These are phyloP conservation scores for Mormyrops boulengeri DNA, from an alignment of 2,797 vertebrate genomes.

Conservation along the genomic window DNA sequence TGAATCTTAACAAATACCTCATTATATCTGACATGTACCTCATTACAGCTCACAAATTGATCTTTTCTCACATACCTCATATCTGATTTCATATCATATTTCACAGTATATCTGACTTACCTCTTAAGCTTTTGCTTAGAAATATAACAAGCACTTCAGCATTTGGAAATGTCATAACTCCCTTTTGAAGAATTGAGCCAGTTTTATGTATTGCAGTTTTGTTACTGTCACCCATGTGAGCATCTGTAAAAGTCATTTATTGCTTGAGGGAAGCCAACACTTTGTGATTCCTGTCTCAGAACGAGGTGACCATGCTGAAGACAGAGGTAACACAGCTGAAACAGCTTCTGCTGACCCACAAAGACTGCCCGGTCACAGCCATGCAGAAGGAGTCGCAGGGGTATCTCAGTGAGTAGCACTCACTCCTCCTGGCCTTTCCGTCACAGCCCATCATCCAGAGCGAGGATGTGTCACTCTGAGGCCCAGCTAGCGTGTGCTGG, in stretches of 20 bases:
- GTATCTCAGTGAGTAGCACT: conserved; percentile 85
- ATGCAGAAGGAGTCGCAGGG: conserved; percentile 93
- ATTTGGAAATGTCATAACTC: no score
- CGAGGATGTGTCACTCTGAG: background rate
- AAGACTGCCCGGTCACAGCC: conserved; percentile 95
- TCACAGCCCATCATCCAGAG: background rate
- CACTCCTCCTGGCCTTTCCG: background rate
- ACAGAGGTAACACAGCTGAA: conserved; percentile 97
- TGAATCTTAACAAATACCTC: background rate
- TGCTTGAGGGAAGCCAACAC: background rate
- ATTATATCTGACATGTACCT: background rate
- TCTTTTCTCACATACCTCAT: background rate
- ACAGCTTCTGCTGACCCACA: conserved; percentile 93
- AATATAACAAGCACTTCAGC: background rate
- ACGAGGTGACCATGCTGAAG: conserved; percentile 93
- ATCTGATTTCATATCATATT: background rate
- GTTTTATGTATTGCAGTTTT: background rate
- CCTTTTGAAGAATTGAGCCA: background rate
- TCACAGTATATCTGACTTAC: background rate
- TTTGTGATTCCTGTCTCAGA: conserved; percentile 60
- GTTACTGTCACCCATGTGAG: background rate
- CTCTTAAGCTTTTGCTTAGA: background rate
- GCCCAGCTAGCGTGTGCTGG: background rate
- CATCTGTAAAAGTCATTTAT: no score
- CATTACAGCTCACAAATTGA: background rate